These are phyloP conservation scores for Catalaphyllia jardinei DNA, from an alignment of 64 coral and sea anemone genomes.

Conservation along the genomic window DNA sequence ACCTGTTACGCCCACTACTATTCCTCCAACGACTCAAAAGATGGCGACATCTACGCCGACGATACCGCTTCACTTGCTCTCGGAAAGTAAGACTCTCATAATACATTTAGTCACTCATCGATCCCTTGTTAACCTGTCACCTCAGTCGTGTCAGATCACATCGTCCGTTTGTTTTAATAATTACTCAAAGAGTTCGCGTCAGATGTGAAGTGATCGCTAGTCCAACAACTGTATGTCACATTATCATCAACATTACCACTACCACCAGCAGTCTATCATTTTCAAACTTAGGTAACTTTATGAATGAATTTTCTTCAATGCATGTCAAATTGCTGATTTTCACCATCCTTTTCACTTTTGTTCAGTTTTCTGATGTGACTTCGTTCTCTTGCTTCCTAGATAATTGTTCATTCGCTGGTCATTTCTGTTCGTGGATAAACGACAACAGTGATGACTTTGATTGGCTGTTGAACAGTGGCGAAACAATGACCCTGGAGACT, in stretches of 20 bases:
- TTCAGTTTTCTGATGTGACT: neutral
- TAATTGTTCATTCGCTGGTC: constrained; percentile 32
- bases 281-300: no score
- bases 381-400: constrained; percentile 3
- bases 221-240: no score
- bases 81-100: neutral
- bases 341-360: neutral
- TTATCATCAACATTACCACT: no score
- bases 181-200: no score
- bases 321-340: no score
- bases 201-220: no score
- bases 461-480: constrained; percentile 31
- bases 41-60: neutral
- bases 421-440: constrained; percentile 67
- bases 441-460: constrained; percentile 67
- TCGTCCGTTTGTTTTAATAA: no score
- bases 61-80: neutral
- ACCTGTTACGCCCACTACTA: neutral
- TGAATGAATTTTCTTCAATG: no score
- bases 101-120: no score
- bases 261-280: no score
- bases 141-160: no score
- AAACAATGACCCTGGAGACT: constrained; percentile 20
- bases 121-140: no score
- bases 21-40: neutral